Evolutionary conservation across 2,888 invertebrate genomes (phyloP).

Genomic region (Ophonus ardosiacus): DNA sequence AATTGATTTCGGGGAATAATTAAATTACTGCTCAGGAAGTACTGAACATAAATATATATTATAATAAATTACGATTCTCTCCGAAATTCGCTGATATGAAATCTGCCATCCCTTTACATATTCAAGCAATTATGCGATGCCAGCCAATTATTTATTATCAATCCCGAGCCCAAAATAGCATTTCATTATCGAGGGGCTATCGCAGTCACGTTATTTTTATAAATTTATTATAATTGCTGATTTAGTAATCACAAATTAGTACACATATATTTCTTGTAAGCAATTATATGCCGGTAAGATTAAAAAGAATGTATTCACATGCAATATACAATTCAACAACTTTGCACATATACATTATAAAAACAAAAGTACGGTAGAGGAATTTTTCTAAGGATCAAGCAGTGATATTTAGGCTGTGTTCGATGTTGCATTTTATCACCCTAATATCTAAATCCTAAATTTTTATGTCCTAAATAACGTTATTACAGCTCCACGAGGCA

Average conservation of each 20-base stretch:
- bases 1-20: constrained; percentile 49
- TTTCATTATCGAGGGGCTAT: constrained; percentile 26
- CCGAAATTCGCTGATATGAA: constrained; percentile 29
- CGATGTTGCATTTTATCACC: too few relatives aligned
- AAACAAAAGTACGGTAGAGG: too few relatives aligned
- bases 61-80: constrained; percentile 45
- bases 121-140: constrained; percentile 42
- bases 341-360: not conserved
- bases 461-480: too few relatives aligned
- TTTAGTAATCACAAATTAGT: constrained; percentile 42
- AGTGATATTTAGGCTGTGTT: too few relatives aligned
- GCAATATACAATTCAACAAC: not conserved
- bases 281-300: constrained; percentile 7
- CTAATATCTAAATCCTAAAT: too few relatives aligned
- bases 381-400: too few relatives aligned
- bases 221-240: constrained; percentile 36
- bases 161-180: constrained; percentile 24
- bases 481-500: too few relatives aligned
- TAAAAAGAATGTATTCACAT: not conserved
- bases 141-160: constrained; percentile 49
- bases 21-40: constrained; percentile 48
- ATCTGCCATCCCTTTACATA: constrained; percentile 43
- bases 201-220: constrained; percentile 39
- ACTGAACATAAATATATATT: constrained; percentile 46
- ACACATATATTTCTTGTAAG: constrained; percentile 3